Conservation (phyloP, 2,888 invertebrate genomes). For the Drosophila barbarae region DNA sequence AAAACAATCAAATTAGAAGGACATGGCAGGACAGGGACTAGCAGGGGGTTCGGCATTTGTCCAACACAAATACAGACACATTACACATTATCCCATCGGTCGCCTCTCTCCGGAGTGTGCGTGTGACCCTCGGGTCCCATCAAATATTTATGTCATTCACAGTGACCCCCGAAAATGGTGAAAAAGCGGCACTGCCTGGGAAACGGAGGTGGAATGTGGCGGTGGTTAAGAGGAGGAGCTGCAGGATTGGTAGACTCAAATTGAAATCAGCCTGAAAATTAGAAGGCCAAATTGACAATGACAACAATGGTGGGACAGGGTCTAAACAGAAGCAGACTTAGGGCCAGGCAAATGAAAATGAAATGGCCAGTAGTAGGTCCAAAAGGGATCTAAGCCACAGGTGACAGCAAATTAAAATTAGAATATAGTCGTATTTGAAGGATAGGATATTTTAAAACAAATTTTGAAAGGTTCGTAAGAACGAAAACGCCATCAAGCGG, state of each 20-base stretch:
- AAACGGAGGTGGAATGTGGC: not conserved
- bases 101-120: not conserved
- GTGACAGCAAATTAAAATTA: not conserved
- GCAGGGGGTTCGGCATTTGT: constrained; percentile 15
- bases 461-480: too few species aligned
- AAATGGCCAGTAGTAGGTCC: not conserved
- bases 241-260: constrained; percentile 13
- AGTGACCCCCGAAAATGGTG: constrained; percentile 37
- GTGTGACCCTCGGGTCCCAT: constrained; percentile 39
- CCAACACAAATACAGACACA: constrained; percentile 41
- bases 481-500: too few species aligned
- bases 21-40: not conserved
- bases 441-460: too few species aligned
- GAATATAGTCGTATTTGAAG: too few species aligned
- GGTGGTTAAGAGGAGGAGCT: not conserved
- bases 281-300: constrained; percentile 66
- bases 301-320: constrained; percentile 30
- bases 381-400: not conserved
- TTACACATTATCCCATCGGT: constrained; percentile 37
- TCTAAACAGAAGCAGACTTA: not conserved
- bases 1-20: constrained; percentile 41
- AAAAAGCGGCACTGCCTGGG: constrained; percentile 17
- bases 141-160: constrained; percentile 65
- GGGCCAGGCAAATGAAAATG: constrained; percentile 1
- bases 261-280: constrained; percentile 58